Base-by-base conservation (phyloP, 2,797 vertebrate species). In the Takifugu rubripes region DNA sequence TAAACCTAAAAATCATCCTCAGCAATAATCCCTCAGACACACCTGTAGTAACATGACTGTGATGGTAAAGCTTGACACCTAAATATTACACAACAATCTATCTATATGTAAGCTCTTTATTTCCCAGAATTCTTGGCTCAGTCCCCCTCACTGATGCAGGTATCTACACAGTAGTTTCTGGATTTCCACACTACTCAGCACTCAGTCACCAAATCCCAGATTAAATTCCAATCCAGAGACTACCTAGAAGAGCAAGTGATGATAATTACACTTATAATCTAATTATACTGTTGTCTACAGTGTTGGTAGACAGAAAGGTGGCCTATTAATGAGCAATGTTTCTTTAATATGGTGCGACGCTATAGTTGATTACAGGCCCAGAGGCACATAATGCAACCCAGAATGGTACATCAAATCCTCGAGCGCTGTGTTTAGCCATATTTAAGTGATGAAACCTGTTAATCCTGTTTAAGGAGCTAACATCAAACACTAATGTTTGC, bases 201-300 rank as follows among this genome's bases (percentile, higher is more conserved):
- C 68, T 85, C 66, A 60, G 70, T 63, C 54, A 83, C 64, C 78
- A 87, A 89, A 89, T 89, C 88, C 86, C 88, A 89, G 88, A 85
- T 89, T 89, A 88, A 56, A 64, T 48, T 74, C 67, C 83, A 87
- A 88, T 88, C 87, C 85, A 84, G 42, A 66, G 71, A 74, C 66
- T 85, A 72, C 79, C 70, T 75, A 70, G 84, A 86, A 83, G 74
- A 83, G 77, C 74, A 68, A 72, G 17, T 62, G 60, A 56, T 67
- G 81, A 59, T 68, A 72, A 73, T 63, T 59, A 64, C 54, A 49
- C 54, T 75, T 72, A 66, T 88, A 81, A 88, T 88, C 85, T 86
- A 81, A 87, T 87, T 84, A 84, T 49, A 65, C 6, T 21, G 45
- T 27, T 58, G 54, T n/a, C 48, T 56, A 27, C 52, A 57, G 46